Evolutionary conservation across 2,113 vertebrate species (phyloP), one percentile per base, ranked within the genome.

Genomic region (Cryptotis parvus): DNA sequence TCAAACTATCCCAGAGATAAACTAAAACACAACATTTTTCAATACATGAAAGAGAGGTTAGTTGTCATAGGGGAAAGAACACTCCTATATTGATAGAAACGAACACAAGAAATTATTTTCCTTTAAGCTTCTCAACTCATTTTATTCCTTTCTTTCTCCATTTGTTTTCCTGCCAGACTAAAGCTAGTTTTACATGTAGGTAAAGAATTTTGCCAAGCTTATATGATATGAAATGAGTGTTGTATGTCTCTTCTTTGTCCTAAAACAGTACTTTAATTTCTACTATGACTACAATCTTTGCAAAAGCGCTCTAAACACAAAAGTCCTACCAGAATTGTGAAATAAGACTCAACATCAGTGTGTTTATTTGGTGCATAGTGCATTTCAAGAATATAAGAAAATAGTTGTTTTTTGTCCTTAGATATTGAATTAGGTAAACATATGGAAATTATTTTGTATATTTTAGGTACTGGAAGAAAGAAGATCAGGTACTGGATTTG

Each of bases 11-110:
- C 45, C 55, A 90, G 35, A 83, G 29, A 86, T 9, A 83, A 91
- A 80, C 35, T 20, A 3, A 86, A 94, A 93, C 91, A 49, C 76
- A 33, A 18, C 9, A 77, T 77, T 86, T 93, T 94, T 84, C 55
- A 83, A 52, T 73, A 18, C 11, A 76, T 69, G 52, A 52, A 91
- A 91, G 41, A 93, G 29, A 68, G 7, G 20, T 37, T 88, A 55
- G 68, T 86, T 31, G 27, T 92, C 35, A 1, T 31, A 86, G 45
- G 91, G 2, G 12, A 92, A 82, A 77, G 39, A 87, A 55, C 66
- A 81, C 29, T 58, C n/a, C 9, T 92, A 33, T 93, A 49, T 31
- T 86, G 52, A 88, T 90, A 72, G 12, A 66, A 74, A 80, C 9
- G 43, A 79, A 89, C 31, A 14, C 1, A 49, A 61, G 93, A 90